Percentiles rank a stretch among this genome's conserved stretches.
Conservation (phyloP, 2,888 invertebrate species). For the Cerastoderma edule region DNA sequence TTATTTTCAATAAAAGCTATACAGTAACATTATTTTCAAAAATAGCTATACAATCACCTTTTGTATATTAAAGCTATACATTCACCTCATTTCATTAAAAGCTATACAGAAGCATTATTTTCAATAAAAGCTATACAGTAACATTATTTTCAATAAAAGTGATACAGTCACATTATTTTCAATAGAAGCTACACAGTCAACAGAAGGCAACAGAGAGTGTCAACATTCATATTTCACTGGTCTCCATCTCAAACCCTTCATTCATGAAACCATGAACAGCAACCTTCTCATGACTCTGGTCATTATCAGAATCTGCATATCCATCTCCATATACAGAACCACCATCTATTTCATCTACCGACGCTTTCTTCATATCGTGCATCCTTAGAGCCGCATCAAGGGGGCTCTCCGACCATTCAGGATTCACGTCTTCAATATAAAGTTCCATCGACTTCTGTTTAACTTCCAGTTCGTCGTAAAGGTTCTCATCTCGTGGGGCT, state of each 20-base stretch:
- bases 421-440: constrained; percentile 35
- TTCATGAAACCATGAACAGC: constrained; percentile 11
- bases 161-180: too few relatives aligned
- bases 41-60: too few relatives aligned
- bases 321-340: background rate
- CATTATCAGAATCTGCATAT: background rate
- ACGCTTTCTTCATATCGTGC: constrained; percentile 33
- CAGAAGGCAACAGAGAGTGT: too few relatives aligned
- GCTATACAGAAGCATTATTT: too few relatives aligned
- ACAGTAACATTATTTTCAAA: too few relatives aligned
- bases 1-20: too few relatives aligned
- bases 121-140: too few relatives aligned
- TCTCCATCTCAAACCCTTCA: constrained; percentile 15
- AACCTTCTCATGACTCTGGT: background rate
- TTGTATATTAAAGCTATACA: too few relatives aligned
- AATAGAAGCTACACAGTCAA: too few relatives aligned
- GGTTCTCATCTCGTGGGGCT: background rate
- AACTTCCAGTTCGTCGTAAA: constrained; percentile 33
- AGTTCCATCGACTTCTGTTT: constrained; percentile 45
- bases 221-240: constrained; percentile 14
- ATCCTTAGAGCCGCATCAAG: constrained; percentile 45
- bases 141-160: too few relatives aligned
- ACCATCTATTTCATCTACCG: background rate
- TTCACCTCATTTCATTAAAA: too few relatives aligned
- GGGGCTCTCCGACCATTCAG: constrained; percentile 15